Percentiles rank a stretch among this genome's conserved stretches.
Conservation (phyloP, 2,797 vertebrate species). For the Lepilemur ruficaudatus region DNA sequence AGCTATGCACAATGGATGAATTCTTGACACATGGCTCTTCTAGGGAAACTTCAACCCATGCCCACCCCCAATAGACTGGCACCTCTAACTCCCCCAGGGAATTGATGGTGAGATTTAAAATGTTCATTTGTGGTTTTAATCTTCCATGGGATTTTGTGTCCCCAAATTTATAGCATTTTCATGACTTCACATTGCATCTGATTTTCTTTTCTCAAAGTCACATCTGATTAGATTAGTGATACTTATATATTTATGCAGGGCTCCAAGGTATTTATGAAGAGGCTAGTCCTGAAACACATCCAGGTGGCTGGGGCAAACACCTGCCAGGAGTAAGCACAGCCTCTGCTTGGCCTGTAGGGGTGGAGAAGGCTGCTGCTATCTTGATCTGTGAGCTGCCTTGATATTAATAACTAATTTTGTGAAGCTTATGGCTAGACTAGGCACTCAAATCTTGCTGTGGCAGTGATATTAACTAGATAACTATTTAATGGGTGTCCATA, state of each 20-base stretch:
- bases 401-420: background rate
- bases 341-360: background rate
- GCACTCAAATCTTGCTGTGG: background rate
- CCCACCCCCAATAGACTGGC: background rate
- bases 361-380: background rate
- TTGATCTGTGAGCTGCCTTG: background rate
- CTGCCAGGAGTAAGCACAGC: background rate
- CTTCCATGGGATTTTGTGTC: background rate
- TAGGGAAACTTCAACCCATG: background rate
- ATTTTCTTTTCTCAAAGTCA: background rate
- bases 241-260: background rate
- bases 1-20: background rate
- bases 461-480: background rate
- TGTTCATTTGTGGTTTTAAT: background rate
- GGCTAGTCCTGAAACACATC: background rate
- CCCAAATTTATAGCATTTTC: background rate
- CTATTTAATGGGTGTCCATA: background rate
- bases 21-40: background rate
- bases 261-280: background rate
- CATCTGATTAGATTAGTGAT: background rate
- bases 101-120: background rate
- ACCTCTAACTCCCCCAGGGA: background rate
- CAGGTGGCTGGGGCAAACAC: background rate
- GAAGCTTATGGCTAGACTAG: background rate
- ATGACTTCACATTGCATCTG: background rate